Base-by-base conservation (phyloP, 2,888 invertebrate genomes). In the Dynastes maya region DNA sequence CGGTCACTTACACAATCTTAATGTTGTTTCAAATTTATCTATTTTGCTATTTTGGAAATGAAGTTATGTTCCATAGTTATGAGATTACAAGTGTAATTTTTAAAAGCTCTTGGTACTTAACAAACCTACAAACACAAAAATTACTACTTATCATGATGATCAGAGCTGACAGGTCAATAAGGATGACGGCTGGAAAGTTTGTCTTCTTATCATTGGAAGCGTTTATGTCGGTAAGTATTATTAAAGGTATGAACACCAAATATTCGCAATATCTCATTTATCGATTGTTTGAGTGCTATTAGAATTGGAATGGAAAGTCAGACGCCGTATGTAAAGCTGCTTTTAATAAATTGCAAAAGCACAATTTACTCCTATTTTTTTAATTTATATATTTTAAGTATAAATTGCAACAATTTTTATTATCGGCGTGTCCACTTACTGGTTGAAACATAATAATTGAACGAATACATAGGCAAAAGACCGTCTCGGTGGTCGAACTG, bases 1-100 rank as follows among this genome's bases (percentile, higher is more conserved):
- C 78, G 71, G 58, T 75, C 2, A 64, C 55, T n/a, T 82, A 81
- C 40, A 80, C 80, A 49, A 53, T 80, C 11, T 32, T 81, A 51
- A 77, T 81, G 16, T 75, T 80, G 5, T 78, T 78, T 63, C 82
- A 82, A 79, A 61, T 81, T 16, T 80, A 80, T 58, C 37, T 81
- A 13, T 82, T 75, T 40, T 82, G 82, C 13, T 82, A 80, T 79
- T 79, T 77, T 58, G 82, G 82, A 2, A 82, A 82, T 37, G 82
- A 82, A 64, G 61, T 82, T 11, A 78, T 78, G 40, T 58, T 80
- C 27, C 70, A 77, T 37, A 81, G 80, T 63, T 77, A 76, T 27
- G 51, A 58, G 11, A n/a, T 82, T 2, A 51, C 75, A 1, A 32
- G 78, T 8, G 76, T 55, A 16, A 72, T 78, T 76, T 74, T 64